Evolutionary conservation across 2,113 vertebrate species (phyloP), one percentile per base, ranked within the genome.

Genomic region (Azemiops feae): DNA sequence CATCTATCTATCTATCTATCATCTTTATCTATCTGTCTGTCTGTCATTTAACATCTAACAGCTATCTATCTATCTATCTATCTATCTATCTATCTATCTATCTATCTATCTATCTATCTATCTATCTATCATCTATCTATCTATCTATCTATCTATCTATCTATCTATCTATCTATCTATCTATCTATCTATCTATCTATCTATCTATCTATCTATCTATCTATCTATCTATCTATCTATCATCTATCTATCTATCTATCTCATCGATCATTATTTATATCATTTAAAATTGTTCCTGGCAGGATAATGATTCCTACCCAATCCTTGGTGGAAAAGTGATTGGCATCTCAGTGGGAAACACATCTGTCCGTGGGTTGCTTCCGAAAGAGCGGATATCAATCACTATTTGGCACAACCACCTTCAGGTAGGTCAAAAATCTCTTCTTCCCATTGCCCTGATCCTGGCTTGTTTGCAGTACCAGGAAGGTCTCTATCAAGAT

Each of bases 271-370:
- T 5, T 74, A 30, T 30, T 30, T 69, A 30, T 30, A 74, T 34
- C 34, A 81, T 8, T n/a, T 81, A 81, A 20, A 4, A 39, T 57
- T 3, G 60, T 94, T 89, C 93, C 87, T 27, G 91, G 55, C 81
- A 98, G 97, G 97, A 97, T 92, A 95, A 95, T 45, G 97, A 97
- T 90, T 96, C 95, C 81, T 97, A 96, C 89, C 96, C 91, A 0
- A 12, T 96, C 2, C 93, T 98, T 87, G 98, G 97, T 0, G 96
- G 97, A 91, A 97, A 96, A 57, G 99, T 99, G 43, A 93, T 99
- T 2, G 96, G 97, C 0, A 97, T 99, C 92, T 98, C 94, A 6
- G 96, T 98, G 54, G 98, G 98, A 54, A 85, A 89, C 27, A 90
- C 4, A 0, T 90, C 95, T 16, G 96, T 99, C 20, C 85, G 22